These are phyloP conservation scores for Cerastoderma edule DNA, from an alignment of 2,888 invertebrate genomes.

Conservation along the genomic window DNA sequence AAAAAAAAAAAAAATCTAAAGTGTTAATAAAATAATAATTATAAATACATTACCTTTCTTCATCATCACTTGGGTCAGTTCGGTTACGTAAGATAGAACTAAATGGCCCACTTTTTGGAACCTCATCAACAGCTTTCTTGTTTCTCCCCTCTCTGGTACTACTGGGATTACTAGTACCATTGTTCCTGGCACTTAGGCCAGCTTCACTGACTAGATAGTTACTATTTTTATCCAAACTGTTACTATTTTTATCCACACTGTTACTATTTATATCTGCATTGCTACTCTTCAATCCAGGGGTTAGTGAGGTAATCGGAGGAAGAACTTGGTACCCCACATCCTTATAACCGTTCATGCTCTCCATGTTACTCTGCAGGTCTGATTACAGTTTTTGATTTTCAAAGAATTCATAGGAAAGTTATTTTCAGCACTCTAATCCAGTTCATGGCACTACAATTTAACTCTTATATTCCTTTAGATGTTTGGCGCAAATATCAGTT, in stretches of 20 bases:
- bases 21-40: not conserved
- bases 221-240: slow-evolving; percentile 21
- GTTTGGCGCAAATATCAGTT: not conserved
- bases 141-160: not conserved
- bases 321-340: slow-evolving; percentile 40
- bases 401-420: no score
- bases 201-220: slow-evolving; percentile 4
- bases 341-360: not conserved
- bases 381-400: no score
- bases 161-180: not conserved
- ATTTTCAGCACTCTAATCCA: no score
- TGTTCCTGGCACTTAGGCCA: not conserved
- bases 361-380: no score
- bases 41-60: slow-evolving; percentile 37
- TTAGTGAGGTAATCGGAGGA: slow-evolving; percentile 36
- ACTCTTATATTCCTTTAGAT: not conserved
- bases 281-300: slow-evolving; percentile 25
- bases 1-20: not conserved
- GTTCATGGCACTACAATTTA: no score
- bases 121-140: not conserved
- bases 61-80: slow-evolving; percentile 5
- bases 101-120: slow-evolving; percentile 29
- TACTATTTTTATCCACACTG: slow-evolving; percentile 36
- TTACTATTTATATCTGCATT: slow-evolving; percentile 31
- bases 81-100: slow-evolving; percentile 48